These are phyloP conservation scores for Mionectes macconnelli DNA, from an alignment of 2,113 vertebrate genomes.

Conservation along the genomic window DNA sequence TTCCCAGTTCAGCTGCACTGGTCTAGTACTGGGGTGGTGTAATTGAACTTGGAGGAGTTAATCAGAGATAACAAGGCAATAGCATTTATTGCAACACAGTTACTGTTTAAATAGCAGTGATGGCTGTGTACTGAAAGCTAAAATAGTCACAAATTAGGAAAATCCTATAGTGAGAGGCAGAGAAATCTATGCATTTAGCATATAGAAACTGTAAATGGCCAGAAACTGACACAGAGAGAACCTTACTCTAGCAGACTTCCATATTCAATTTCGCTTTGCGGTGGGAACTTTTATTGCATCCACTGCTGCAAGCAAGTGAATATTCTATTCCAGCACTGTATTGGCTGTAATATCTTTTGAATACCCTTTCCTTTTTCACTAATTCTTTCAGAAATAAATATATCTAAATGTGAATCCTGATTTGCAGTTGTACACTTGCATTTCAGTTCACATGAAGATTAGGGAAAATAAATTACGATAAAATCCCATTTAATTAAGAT, in stretches of 20 bases:
- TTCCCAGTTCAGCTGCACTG: conserved; percentile 58
- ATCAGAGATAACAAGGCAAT: conserved; percentile 7
- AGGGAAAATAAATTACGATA: not conserved
- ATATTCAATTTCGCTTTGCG: not conserved
- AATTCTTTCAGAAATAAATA: not conserved
- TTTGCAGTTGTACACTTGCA: fast-evolving
- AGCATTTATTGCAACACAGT: not conserved
- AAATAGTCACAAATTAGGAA: not conserved
- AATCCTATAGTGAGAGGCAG: not conserved
- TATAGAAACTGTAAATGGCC: not conserved
- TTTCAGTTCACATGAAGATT: not conserved
- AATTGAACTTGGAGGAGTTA: conserved; percentile 19
- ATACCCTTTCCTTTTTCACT: not conserved
- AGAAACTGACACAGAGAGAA: not conserved
- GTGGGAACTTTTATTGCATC: not conserved
- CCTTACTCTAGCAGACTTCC: not conserved
- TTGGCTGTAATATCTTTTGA: not conserved
- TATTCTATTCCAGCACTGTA: not conserved
- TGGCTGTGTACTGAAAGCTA: not conserved
- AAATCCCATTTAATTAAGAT: not conserved
- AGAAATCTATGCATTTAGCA: not conserved
- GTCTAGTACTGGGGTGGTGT: conserved; percentile 17
- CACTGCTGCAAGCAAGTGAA: not conserved
- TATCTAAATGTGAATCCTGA: not conserved
- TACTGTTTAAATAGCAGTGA: not conserved